Evolutionary conservation across 2,113 vertebrate genomes (phyloP).

Genomic region (Notiomystis cincta): DNA sequence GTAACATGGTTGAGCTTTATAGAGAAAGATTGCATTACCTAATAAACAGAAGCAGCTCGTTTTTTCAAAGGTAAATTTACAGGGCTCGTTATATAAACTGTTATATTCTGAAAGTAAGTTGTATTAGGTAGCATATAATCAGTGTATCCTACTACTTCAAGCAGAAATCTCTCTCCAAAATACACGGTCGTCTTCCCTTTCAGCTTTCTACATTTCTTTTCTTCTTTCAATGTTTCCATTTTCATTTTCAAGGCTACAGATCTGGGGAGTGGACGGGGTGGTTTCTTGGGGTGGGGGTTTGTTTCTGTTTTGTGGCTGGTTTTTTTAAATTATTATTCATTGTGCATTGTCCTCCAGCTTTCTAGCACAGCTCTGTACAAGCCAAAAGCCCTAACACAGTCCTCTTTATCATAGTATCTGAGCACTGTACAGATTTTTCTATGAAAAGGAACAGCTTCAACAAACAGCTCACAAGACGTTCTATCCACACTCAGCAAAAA

Average conservation of each 20-base stretch:
- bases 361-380: background rate
- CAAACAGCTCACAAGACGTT: background rate
- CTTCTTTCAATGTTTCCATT: background rate
- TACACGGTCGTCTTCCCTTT: rapidly evolving
- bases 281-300: background rate
- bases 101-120: background rate
- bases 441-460: background rate
- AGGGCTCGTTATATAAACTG: background rate
- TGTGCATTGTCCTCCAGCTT: background rate
- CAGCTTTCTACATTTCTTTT: background rate
- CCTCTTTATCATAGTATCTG: background rate
- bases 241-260: background rate
- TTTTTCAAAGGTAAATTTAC: background rate
- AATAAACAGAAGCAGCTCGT: background rate
- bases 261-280: rapidly evolving
- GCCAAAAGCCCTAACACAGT: background rate
- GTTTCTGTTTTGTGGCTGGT: background rate
- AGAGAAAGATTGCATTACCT: background rate
- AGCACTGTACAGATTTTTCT: background rate
- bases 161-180: background rate
- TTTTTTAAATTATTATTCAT: background rate
- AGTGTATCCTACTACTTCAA: background rate
- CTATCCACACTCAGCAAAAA: background rate
- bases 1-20: background rate
- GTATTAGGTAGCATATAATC: background rate